Base-by-base conservation (phyloP, 2,888 invertebrate genomes). In the Drosophila diplacantha region DNA sequence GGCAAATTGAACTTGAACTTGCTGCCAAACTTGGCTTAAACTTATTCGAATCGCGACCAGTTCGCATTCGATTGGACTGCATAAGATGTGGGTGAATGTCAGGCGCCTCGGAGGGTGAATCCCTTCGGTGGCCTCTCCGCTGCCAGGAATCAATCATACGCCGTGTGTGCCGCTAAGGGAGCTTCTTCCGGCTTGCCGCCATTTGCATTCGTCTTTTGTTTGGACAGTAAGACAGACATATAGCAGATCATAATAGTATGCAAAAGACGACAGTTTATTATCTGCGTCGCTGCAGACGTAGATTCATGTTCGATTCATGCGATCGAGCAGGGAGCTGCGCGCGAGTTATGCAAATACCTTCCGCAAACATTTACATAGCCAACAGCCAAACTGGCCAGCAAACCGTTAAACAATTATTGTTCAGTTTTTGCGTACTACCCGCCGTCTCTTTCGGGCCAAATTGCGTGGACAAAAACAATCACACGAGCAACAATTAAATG, bases 1-100 rank as follows among this genome's bases (percentile, higher is more conserved):
- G 80, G 80, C 73, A 32, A 69, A 76, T 82, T 83, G 80, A 80
- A 83, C 80, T 80, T 80, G 80, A 80, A 76, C 84, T 71, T 71
- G 79, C 64, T 60, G 52, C 50, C 46, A 51, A 56, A 37, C 50
- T 43, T 35, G 35, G 61, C 31, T 60, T 46, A 39, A 43, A 43
- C 26, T 50, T 52, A 41, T 55, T 53, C 34, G 37, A 47, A 57
- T 29, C 34, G n/a, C 38, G 54, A 52, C 61, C 41, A 69, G 69
- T 52, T 43, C 51, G 50, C 54, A 41, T 46, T 20, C 44, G 35
- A 63, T 69, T 69, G 24, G 39, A 20, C 38, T 66, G 57, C 50
- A 43, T 56, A 52, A 53, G 53, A 71, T 71, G 62, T 67, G 56
- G 71, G 71, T 71, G 55, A 71, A 67, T 71, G 71, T 56, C 71